These are phyloP conservation scores for Axis porcinus DNA, from an alignment of 2,113 vertebrate species.

Conservation along the genomic window DNA sequence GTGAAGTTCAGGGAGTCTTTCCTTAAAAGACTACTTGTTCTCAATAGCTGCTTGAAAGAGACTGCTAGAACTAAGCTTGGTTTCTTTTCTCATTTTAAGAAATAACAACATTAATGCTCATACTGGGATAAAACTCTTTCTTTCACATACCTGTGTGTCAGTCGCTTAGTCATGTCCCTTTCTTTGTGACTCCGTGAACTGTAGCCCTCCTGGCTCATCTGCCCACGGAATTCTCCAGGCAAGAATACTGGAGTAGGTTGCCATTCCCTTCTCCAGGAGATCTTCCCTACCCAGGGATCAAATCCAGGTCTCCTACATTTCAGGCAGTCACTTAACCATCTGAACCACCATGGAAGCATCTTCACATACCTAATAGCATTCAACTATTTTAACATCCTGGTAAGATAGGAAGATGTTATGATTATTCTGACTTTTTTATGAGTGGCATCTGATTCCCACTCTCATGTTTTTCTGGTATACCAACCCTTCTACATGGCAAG, in stretches of 20 bases:
- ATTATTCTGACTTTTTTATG: neutral
- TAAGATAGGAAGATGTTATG: neutral
- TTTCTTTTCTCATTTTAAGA: neutral
- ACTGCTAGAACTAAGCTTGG: neutral
- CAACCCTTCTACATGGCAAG: neutral
- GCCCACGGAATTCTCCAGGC: neutral
- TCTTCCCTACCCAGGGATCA: neutral
- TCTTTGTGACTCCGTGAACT: neutral
- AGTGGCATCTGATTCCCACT: neutral
- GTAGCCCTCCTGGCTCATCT: neutral
- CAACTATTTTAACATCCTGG: neutral
- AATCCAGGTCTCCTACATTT: neutral
- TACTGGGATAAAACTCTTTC: neutral
- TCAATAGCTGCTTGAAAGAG: neutral
- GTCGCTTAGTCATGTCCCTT: neutral
- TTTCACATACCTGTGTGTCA: neutral
- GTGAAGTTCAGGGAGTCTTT: neutral
- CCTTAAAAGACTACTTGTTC: neutral
- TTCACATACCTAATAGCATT: neutral
- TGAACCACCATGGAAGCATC: neutral
- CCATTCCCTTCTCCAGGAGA: neutral
- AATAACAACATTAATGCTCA: neutral
- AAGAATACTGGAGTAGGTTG: neutral
- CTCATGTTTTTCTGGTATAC: neutral
- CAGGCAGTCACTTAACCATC: neutral